Conservation (phyloP, 2,113 vertebrate genomes). For the Macrotis lagotis region DNA sequence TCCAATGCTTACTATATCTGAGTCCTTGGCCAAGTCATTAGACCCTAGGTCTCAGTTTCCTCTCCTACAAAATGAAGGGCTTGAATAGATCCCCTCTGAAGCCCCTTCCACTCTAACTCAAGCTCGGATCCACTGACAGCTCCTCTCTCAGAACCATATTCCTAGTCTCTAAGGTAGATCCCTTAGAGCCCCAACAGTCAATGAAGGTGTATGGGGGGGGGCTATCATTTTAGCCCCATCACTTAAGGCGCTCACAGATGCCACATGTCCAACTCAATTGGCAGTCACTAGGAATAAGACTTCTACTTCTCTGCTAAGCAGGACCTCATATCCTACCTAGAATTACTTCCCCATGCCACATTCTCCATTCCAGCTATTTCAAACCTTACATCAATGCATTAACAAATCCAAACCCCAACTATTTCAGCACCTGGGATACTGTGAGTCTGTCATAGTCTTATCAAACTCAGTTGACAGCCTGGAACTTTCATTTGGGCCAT, state of each 20-base stretch:
- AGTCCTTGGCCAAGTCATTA: too few relatives aligned
- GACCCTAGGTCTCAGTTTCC: too few relatives aligned
- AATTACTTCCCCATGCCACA: background rate
- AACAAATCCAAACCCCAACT: background rate
- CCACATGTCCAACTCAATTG: too few relatives aligned
- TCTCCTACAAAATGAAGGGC: background rate
- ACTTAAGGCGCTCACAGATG: too few relatives aligned
- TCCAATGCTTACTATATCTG: too few relatives aligned
- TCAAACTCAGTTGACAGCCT: too few relatives aligned
- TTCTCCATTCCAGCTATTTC: background rate
- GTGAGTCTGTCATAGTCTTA: too few relatives aligned
- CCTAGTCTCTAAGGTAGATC: background rate
- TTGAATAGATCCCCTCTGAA: background rate
- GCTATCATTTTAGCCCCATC: too few relatives aligned
- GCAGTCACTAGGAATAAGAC: too few relatives aligned
- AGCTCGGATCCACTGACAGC: background rate
- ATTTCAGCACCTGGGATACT: background rate
- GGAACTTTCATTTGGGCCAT: background rate
- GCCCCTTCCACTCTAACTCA: background rate
- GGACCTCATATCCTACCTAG: background rate
- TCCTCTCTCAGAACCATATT: background rate
- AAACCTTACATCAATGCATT: background rate
- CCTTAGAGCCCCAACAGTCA: background rate
- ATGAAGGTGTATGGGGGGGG: too few relatives aligned
- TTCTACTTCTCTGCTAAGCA: too few relatives aligned